Evolutionary conservation across 2,797 vertebrate genomes (phyloP), one percentile per base, ranked within the genome.

Genomic region (Adelosebastes latens): DNA sequence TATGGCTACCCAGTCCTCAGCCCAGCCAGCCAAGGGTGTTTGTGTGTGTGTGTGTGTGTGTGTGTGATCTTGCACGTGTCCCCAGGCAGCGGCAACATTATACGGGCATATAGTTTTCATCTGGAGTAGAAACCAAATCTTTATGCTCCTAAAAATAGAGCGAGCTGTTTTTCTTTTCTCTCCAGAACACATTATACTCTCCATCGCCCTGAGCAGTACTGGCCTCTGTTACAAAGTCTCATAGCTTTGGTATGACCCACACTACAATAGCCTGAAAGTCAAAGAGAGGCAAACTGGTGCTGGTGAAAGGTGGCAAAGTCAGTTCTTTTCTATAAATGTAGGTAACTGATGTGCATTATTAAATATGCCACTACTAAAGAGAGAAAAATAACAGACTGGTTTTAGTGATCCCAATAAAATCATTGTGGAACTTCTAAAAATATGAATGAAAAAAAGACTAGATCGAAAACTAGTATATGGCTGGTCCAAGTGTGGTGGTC

Each of bases 111-210:
- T 93, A 90, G 80, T 89, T 93, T 94, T 93, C 92, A 93, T 93
- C 85, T 89, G 79, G 90, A 91, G 90, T 89, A 89, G 91, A 90
- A 93, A 93, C 88, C 83, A 84, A 94, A 94, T 93, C 91, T 93
- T 88, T 91, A 72, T 76, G 77, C 88, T 80, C 87, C 93, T 93
- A 91, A 94, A 94, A 95, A 92, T 93, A 93, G 86, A 90, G 83
- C 1, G 7, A 79, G 83, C 77, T 75, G 79, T 88, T 92, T 89
- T 83, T 87, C 82, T 89, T 90, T 88, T 87, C 89, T 88, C 65
- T 89, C 84, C 72, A 87, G 80, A 90, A 92, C 83, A 88, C 83
- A 90, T 88, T 90, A 86, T 87, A 72, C 85, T 79, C 89, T 82
- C 78, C 79, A 72, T 83, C 53, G 87, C 92, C 86, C 79, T n/a